Evolutionary conservation across 2,797 vertebrate genomes (phyloP), one percentile per base, ranked within the genome.

Genomic region (Betta splendens): DNA sequence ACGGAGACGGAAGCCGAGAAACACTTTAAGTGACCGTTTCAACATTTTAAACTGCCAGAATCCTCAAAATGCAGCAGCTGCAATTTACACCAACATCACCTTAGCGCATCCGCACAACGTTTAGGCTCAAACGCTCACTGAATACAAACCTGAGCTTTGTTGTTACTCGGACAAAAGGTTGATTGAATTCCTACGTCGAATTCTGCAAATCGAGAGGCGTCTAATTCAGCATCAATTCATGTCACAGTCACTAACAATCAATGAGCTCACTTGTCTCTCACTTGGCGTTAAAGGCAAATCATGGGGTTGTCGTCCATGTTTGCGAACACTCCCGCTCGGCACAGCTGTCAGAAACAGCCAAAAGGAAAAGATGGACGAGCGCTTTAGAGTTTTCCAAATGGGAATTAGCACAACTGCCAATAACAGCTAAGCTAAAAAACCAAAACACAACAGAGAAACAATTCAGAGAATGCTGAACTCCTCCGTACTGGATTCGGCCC

Each of bases 191-290:
- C 59, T 61, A 62, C 32, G 35, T 58, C 39, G 43, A 63, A 51
- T 64, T 65, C 44, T 64, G 49, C 58, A 55, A 63, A 72, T 21
- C 38, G 43, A 59, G 28, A 58, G 31, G n/a, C 53, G 53, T 59
- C 68, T 80, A 45, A 55, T 75, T 38, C 33, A 38, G 60, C 56
- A 58, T 72, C n/a, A n/a, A n/a, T n/a, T n/a, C n/a, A n/a, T n/a
- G n/a, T n/a, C n/a, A n/a, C n/a, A n/a, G n/a, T n/a, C n/a, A n/a
- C n/a, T n/a, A n/a, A n/a, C n/a, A n/a, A 75, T 81, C 70, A 57
- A 77, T 79, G 66, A 74, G 70, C 58, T 45, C 69, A 74, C 35
- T 66, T 54, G 60, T 68, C 73, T 68, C 63, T 53, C 46, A 23
- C n/a, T n/a, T n/a, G 51, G 28, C 56, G 72, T 65, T 72, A 64